Evolutionary conservation across 2,888 invertebrate species (phyloP).

Genomic region (Clivina fossor): DNA sequence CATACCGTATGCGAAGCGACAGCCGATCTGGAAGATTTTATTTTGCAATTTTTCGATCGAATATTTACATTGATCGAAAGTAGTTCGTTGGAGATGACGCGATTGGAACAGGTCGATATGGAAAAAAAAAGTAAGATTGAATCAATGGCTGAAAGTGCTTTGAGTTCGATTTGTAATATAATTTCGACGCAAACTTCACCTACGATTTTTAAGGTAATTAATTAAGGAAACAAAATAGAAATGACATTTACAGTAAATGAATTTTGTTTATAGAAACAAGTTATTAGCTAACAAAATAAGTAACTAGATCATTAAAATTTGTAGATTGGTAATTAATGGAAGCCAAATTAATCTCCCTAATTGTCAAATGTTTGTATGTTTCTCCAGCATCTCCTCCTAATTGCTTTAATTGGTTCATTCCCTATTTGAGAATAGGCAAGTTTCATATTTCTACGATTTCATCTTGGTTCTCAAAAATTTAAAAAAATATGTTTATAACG

Average conservation of each 20-base stretch:
- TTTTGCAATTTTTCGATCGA: constrained; percentile 80
- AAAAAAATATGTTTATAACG: too few relatives aligned
- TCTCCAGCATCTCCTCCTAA: too few relatives aligned
- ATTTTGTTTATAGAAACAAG: constrained; percentile 54
- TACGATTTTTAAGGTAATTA: constrained; percentile 56
- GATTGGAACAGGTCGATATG: constrained; percentile 65
- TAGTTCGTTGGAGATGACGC: constrained; percentile 66
- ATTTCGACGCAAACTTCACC: constrained; percentile 75
- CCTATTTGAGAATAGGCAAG: too few relatives aligned
- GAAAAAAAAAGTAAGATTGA: constrained; percentile 69
- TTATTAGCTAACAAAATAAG: too few relatives aligned
- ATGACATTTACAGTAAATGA: constrained; percentile 64
- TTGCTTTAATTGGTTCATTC: too few relatives aligned
- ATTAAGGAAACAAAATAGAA: too few relatives aligned
- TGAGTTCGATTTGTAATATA: constrained; percentile 67
- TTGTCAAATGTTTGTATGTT: too few relatives aligned
- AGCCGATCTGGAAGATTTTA: constrained; percentile 86
- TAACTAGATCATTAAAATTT: too few relatives aligned
- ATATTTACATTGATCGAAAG: constrained; percentile 72
- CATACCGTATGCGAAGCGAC: constrained; percentile 74
- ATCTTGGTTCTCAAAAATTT: too few relatives aligned
- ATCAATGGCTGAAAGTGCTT: constrained; percentile 68
- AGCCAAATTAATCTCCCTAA: too few relatives aligned
- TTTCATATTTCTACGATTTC: constrained; percentile 13
- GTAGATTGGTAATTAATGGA: too few relatives aligned